A percentile compares a stretch with the other conserved stretches of the same genome.
phyloP scores from a whole-genome alignment of 1,140 invertebrate species.

The Lethocerus indicus region DNA sequence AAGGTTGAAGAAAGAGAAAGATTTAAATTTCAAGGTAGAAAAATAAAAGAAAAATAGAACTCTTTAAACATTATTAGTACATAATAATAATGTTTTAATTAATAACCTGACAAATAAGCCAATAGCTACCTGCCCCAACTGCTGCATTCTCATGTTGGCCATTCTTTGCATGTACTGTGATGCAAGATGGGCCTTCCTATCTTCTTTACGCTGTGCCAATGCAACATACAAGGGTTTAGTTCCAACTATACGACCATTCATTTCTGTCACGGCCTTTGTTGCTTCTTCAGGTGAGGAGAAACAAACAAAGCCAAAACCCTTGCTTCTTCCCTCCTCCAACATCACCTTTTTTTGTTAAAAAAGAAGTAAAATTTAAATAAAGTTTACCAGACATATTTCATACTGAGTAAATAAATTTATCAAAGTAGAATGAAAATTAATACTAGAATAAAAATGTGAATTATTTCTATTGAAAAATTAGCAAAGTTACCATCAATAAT shows the following conservation, averaged over 20 bases:
- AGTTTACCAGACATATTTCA: neutral
- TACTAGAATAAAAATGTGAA: no score
- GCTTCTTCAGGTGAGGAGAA: constrained; percentile 98
- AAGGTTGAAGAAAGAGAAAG: no score
- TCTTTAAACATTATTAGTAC: no score
- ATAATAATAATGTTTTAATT: no score
- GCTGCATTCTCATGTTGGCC: constrained; percentile 89
- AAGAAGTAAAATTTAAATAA: neutral
- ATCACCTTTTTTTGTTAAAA: constrained; percentile 51
- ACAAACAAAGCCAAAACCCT: constrained; percentile 99
- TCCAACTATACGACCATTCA: constrained; percentile 94
- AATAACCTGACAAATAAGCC: constrained; percentile 1
- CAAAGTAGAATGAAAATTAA: no score
- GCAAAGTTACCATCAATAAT: no score
- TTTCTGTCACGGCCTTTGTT: constrained; percentile 96
- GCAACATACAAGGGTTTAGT: constrained; percentile 97
- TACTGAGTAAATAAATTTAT: no score
- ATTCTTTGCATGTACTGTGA: constrained; percentile 97
- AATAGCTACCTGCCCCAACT: constrained; percentile 47
- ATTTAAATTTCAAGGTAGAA: no score
- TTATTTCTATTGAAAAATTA: no score
- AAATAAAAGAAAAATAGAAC: no score
- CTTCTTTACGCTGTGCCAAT: constrained; percentile 95
- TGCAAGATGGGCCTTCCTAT: constrained; percentile 90
- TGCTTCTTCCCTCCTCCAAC: constrained; percentile 82